Percentiles rank a stretch among this genome's conserved stretches.
Evolutionary conservation across 2,113 vertebrate species (phyloP).

Genomic region (Equus przewalskii): DNA sequence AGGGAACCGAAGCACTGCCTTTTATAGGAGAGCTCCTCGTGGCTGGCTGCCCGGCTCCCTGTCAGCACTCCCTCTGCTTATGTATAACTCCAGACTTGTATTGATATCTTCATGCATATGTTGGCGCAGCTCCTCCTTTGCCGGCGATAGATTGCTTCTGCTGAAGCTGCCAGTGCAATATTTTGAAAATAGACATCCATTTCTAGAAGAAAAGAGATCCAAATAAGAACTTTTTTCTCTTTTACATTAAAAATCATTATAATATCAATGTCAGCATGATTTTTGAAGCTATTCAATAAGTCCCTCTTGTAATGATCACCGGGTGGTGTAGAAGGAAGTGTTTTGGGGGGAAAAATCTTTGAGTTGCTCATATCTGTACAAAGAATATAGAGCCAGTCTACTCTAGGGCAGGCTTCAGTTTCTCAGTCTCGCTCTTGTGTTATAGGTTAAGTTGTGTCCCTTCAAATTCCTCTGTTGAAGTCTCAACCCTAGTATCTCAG

Average conservation of each 20-base stretch:
- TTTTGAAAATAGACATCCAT: conserved; percentile 84
- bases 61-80: conserved; percentile 75
- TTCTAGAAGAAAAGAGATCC: conserved; percentile 74
- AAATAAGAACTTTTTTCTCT: conserved; percentile 55
- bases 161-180: conserved; percentile 88
- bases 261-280: not conserved
- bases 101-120: conserved; percentile 84
- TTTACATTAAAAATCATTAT: conserved; percentile 54
- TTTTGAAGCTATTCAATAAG: not conserved
- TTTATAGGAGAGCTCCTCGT: not conserved
- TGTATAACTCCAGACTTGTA: conserved; percentile 82
- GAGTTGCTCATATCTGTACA: rapidly evolving
- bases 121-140: conserved; percentile 84
- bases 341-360: rapidly evolving
- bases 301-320: too few species aligned
- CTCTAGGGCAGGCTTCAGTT: too few species aligned
- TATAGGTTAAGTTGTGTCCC: not conserved
- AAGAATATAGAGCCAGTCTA: not conserved
- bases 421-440: not conserved
- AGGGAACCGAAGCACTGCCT: not conserved
- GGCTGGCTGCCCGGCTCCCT: conserved; percentile 62
- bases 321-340: rapidly evolving
- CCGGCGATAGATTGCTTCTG: conserved; percentile 84
- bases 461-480: too few species aligned
- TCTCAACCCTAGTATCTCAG: not conserved